phyloP scores from a whole-genome alignment of 1,140 invertebrate species.

The Drosophila littoralis region DNA sequence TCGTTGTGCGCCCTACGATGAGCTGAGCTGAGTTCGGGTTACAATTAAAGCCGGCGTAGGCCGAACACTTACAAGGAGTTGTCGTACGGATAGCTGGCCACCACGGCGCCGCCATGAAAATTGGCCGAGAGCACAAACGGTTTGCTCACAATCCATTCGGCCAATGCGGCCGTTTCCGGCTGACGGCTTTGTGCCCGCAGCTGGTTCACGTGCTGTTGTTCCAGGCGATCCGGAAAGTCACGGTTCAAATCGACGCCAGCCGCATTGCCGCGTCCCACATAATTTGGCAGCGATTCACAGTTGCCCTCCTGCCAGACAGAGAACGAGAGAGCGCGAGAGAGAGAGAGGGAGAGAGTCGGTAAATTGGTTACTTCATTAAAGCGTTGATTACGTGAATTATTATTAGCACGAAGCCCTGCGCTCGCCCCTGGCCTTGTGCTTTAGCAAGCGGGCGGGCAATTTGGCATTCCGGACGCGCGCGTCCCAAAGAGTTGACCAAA shows the following conservation, averaged over 20 bases:
- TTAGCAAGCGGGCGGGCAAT: slow-evolving; percentile 1
- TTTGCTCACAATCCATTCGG: slow-evolving; percentile 93
- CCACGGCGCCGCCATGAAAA: slow-evolving; percentile 95
- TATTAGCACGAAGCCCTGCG: not conserved
- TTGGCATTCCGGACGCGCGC: slow-evolving; percentile 28
- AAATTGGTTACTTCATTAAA: slow-evolving; percentile 14
- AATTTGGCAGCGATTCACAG: slow-evolving; percentile 89
- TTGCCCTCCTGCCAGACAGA: slow-evolving; percentile 88
- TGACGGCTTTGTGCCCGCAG: slow-evolving; percentile 86
- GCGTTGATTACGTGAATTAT: slow-evolving; percentile 28
- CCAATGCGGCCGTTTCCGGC: slow-evolving; percentile 96
- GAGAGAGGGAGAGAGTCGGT: slow-evolving; percentile 3
- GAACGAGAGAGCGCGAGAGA: slow-evolving; percentile 7
- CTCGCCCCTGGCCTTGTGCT: not conserved
- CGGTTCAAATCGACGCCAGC: slow-evolving; percentile 93
- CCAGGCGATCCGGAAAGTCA: slow-evolving; percentile 94
- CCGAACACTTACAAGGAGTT: slow-evolving; percentile 88
- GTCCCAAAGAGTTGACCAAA: slow-evolving; percentile 37
- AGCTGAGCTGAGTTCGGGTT: not conserved
- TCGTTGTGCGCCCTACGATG: slow-evolving; percentile 85
- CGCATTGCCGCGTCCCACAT: slow-evolving; percentile 91
- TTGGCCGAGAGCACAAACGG: slow-evolving; percentile 96
- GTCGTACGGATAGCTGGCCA: slow-evolving; percentile 96
- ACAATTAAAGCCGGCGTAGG: not conserved
- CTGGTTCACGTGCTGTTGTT: slow-evolving; percentile 78